Percentiles rank a stretch among this genome's conserved stretches.
These are phyloP conservation scores for Uria lomvia DNA, from an alignment of 2,113 vertebrate species.

Conservation along the genomic window DNA sequence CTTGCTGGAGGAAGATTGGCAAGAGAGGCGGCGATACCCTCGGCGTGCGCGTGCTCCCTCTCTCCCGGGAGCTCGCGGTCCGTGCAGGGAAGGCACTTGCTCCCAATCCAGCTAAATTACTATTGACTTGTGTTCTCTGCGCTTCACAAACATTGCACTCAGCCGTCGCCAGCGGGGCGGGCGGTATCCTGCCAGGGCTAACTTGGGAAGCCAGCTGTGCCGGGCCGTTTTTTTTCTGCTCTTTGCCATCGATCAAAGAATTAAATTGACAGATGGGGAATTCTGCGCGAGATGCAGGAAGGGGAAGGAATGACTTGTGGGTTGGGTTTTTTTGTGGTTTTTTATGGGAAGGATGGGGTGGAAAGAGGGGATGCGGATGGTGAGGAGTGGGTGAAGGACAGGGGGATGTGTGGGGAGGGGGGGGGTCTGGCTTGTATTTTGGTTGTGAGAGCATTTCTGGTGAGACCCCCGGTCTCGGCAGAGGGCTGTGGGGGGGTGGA, in stretches of 20 bases:
- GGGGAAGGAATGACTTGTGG: neutral
- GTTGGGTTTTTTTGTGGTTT: neutral
- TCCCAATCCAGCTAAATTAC: constrained; percentile 75
- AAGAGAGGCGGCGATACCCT: neutral
- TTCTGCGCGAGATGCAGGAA: neutral
- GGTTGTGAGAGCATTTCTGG: neutral
- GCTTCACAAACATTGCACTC: constrained; percentile 70
- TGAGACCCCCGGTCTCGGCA: fast-evolving
- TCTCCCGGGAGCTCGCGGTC: constrained; percentile 32
- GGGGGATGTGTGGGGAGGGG: neutral
- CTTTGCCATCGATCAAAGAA: constrained; percentile 75
- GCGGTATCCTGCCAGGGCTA: constrained; percentile 69
- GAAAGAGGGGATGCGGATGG: neutral
- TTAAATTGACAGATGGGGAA: constrained; percentile 74
- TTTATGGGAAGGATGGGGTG: neutral
- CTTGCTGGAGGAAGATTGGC: neutral
- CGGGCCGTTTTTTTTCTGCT: constrained; percentile 55
- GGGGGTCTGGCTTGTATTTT: neutral
- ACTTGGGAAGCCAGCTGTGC: constrained; percentile 74
- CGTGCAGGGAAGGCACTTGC: constrained; percentile 64
- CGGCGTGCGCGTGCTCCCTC: neutral
- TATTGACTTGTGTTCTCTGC: constrained; percentile 76
- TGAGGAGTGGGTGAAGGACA: neutral
- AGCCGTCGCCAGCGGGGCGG: constrained; percentile 49
- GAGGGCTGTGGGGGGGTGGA: neutral